phyloP scores from a whole-genome alignment of 2,888 invertebrate species.

The Ornithoptera priamus region DNA sequence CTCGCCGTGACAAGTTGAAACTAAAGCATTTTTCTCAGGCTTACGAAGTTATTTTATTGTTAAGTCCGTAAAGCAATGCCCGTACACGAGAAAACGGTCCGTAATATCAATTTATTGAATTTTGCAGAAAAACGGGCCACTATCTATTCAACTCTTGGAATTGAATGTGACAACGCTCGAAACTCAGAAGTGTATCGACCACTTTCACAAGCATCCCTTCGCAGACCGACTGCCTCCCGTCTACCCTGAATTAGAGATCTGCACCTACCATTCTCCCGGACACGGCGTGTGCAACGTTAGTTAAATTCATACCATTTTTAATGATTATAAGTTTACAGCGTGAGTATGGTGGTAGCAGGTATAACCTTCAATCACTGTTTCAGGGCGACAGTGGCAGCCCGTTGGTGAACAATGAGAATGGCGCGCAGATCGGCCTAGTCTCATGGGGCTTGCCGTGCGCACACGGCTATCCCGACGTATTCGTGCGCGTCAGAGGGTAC shows the following conservation, averaged over 20 bases:
- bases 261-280: background rate
- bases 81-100: too few relatives aligned
- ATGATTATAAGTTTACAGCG: too few relatives aligned
- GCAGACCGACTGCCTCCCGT: background rate
- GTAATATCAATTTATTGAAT: background rate
- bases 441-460: constrained; percentile 62
- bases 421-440: constrained; percentile 49
- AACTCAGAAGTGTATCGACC: background rate
- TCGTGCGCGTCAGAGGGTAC: constrained; percentile 43
- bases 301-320: too few relatives aligned
- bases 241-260: background rate
- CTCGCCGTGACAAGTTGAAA: too few relatives aligned
- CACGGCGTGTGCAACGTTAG: background rate
- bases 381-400: constrained; percentile 61
- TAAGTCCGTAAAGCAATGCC: too few relatives aligned
- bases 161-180: background rate
- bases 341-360: too few relatives aligned
- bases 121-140: background rate
- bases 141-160: background rate
- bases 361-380: background rate
- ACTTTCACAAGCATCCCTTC: background rate
- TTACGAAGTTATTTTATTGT: too few relatives aligned
- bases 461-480: constrained; percentile 53
- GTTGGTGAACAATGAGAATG: constrained; percentile 37
- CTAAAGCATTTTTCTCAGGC: too few relatives aligned